A percentile compares a stretch with the other conserved stretches of the same genome.
These are phyloP conservation scores for Hemitrygon akajei DNA, from an alignment of 2,797 vertebrate genomes.

Conservation along the genomic window DNA sequence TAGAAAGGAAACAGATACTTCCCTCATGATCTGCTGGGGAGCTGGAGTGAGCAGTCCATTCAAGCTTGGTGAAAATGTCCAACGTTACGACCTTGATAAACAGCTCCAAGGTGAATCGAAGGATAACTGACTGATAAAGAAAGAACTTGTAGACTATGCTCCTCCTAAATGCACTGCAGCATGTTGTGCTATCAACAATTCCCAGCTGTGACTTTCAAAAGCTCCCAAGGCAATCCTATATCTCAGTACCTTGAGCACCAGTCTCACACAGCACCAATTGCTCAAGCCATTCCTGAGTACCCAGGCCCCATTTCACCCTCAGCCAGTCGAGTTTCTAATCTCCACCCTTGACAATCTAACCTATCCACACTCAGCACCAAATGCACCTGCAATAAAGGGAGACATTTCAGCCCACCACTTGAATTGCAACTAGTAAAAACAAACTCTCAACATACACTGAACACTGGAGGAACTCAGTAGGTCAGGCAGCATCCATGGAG, in stretches of 20 bases:
- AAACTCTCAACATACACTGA: too few relatives aligned
- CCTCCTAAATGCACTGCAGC: background rate
- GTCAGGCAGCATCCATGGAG: too few relatives aligned
- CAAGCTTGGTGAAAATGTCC: background rate
- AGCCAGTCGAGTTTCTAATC: too few relatives aligned
- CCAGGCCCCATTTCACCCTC: background rate
- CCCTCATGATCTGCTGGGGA: background rate
- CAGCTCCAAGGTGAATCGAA: background rate
- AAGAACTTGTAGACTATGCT: background rate
- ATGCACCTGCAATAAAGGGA: background rate
- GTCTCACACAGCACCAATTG: background rate
- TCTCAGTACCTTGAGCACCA: background rate
- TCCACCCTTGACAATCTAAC: background rate
- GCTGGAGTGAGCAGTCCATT: too few relatives aligned
- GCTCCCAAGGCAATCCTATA: background rate
- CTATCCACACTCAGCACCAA: background rate
- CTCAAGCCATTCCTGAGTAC: background rate
- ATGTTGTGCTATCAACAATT: background rate
- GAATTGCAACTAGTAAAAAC: background rate
- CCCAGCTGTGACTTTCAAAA: background rate
- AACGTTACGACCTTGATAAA: background rate
- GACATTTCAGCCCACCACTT: too few relatives aligned
- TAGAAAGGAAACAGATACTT: conserved; percentile 24
- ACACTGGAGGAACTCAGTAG: too few relatives aligned
- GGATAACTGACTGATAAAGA: background rate